Base-by-base conservation (phyloP, 2,888 invertebrate species). In the Hetaerina titia region DNA sequence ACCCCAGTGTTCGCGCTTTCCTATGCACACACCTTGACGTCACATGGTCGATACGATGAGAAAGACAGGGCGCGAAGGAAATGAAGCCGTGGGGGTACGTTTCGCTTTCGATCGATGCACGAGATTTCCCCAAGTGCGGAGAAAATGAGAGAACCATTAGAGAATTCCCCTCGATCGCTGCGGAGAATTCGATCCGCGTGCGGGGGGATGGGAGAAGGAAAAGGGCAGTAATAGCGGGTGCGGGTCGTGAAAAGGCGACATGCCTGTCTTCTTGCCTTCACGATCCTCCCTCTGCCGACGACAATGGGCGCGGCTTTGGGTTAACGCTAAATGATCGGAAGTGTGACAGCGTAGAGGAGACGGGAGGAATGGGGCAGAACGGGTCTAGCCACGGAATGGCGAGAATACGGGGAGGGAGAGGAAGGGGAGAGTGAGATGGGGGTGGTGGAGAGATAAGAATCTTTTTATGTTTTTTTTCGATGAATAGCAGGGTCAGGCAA, bases 391-490 rank as follows among this genome's bases (percentile, higher is more conserved):
- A 58, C 13, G 89, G 89, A 89, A 89, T 56, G 22, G 56, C 19
- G 57, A 45, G 45, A 45, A 45, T 45, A 45, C 45, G 45, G 45
- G 45, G 45, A 45, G 45, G 89, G n/a, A 57, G 45, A 45, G 1
- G 45, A 45, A 45, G 89, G 89, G 56, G 58, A 58, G 22, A 19
- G n/a, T 19, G 45, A 45, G 45, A 45, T 1, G 45, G 45, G 45
- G 45, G 45, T 5, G 81, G 22, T 15, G n/a, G n/a, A 11, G 13
- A 92, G 92, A 92, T 92, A 92, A 92, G 92, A 56, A 92, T 92
- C 92, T 64, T 69, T 31, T 56, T 92, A 92, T 74, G 31, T 56
- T 92, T 25, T 92, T 92, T 92, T 64, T 92, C 69, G 92, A 92
- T 92, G 92, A 92, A 92, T 92, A 92, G 69, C 22, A 45, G 56